A percentile compares a stretch with the other conserved stretches of the same genome.
Conservation (phyloP, 2,888 invertebrate genomes). For the Lycophotia porphyrea region DNA sequence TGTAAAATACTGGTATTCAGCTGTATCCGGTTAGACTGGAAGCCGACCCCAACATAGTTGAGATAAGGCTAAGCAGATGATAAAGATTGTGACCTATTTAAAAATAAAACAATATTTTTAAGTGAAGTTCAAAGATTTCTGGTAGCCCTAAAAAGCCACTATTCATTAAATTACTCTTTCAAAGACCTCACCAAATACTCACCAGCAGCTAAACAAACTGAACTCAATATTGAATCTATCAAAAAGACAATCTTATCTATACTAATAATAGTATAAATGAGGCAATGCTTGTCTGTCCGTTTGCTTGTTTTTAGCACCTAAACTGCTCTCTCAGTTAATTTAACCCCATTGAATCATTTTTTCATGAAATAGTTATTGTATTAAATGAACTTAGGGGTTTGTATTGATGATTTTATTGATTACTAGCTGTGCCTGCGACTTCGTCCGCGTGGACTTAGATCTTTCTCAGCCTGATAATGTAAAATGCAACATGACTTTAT, state of each 20-base stretch:
- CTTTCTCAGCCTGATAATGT: no score
- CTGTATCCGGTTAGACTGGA: neutral
- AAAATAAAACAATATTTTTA: neutral
- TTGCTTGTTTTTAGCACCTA: no score
- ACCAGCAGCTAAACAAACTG: neutral
- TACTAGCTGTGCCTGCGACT: no score
- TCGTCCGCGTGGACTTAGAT: no score
- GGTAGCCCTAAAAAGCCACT: neutral
- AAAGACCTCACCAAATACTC: slow-evolving; percentile 33
- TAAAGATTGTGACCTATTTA: no score
- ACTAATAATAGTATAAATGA: neutral
- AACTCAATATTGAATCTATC: slow-evolving; percentile 33
- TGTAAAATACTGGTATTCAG: neutral
- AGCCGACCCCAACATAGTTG: neutral
- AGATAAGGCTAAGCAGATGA: neutral
- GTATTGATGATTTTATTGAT: no score
- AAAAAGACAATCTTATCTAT: slow-evolving; percentile 11
- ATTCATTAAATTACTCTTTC: neutral
- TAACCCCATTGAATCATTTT: no score
- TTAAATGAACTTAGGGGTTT: no score
- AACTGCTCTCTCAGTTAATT: no score
- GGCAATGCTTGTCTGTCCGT: neutral
- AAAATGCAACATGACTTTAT: no score
- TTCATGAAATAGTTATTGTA: no score
- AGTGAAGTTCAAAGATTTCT: neutral